phyloP scores from a whole-genome alignment of 2,888 invertebrate species.

The Glaucopsyche alexis region DNA sequence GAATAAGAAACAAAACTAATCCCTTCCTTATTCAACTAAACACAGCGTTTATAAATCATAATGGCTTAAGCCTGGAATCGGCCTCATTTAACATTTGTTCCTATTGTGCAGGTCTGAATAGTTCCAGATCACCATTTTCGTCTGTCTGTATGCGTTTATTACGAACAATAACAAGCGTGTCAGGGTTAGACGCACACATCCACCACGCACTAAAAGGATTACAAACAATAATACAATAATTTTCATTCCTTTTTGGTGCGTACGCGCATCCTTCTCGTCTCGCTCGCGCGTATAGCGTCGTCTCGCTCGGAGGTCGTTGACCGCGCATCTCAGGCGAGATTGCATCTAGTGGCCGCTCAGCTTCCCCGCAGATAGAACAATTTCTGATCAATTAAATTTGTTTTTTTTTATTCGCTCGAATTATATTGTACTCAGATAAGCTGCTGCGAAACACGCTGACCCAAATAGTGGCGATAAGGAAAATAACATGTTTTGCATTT shows the following conservation, averaged over 20 bases:
- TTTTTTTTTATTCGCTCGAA: conserved; percentile 8
- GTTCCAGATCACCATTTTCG: conserved; percentile 53
- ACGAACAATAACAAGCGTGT: conserved; percentile 41
- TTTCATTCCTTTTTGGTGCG: conserved; percentile 78
- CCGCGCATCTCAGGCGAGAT: conserved; percentile 75
- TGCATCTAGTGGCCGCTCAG: conserved; percentile 77
- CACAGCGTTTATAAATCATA: conserved; percentile 38
- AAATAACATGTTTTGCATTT: conserved; percentile 48
- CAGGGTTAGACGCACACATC: conserved; percentile 58
- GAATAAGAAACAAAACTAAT: conserved; percentile 61
- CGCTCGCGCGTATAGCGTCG: conserved; percentile 54
- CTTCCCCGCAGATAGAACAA: conserved; percentile 71
- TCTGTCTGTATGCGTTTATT: conserved; percentile 38
- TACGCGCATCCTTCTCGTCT: conserved; percentile 70
- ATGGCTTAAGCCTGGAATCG: conserved; percentile 38
- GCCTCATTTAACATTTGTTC: conserved; percentile 21
- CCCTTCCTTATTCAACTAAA: conserved; percentile 37
- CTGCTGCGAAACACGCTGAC: conserved; percentile 56
- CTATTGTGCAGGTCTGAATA: conserved; percentile 29
- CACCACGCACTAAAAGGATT: conserved; percentile 57
- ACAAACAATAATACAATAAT: conserved; percentile 74
- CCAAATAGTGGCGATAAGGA: conserved; percentile 63
- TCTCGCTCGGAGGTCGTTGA: conserved; percentile 71
- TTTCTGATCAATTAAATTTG: conserved; percentile 70
- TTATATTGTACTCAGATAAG: not conserved